These are phyloP conservation scores for Aleiodes leptofemur DNA, from an alignment of 2,888 invertebrate genomes.

Conservation along the genomic window DNA sequence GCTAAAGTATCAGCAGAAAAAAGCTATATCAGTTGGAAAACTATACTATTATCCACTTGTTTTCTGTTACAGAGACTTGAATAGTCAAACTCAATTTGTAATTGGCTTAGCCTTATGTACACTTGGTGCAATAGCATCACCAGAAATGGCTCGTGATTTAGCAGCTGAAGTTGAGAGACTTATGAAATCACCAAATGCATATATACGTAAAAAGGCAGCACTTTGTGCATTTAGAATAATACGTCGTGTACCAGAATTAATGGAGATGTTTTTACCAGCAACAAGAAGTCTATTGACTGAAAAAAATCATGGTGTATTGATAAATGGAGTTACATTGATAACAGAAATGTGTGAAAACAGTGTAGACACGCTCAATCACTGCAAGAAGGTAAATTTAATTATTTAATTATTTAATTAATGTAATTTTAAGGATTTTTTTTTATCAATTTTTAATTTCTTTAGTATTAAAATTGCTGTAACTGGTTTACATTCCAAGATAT, in stretches of 20 bases:
- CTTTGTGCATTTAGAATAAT: conserved; percentile 97
- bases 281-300: conserved; percentile 97
- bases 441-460: neutral
- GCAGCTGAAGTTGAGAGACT: conserved; percentile 98
- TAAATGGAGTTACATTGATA: conserved; percentile 98
- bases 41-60: neutral
- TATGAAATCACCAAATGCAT: conserved; percentile 99
- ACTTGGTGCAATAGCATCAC: conserved; percentile 98
- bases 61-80: conserved; percentile 88
- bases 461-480: too few species aligned
- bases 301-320: conserved; percentile 96
- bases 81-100: conserved; percentile 98
- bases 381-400: conserved; percentile 90
- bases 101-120: conserved; percentile 98
- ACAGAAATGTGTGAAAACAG: conserved; percentile 99
- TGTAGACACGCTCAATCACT: conserved; percentile 97
- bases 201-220: conserved; percentile 98
- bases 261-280: conserved; percentile 99
- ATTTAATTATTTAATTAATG: neutral
- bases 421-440: neutral
- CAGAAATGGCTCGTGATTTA: conserved; percentile 99
- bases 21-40: too few species aligned
- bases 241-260: conserved; percentile 96
- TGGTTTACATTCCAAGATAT: too few species aligned
- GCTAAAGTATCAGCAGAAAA: too few species aligned